phyloP scores from a whole-genome alignment of 2,888 invertebrate genomes.

The Bugulina stolonifera region DNA sequence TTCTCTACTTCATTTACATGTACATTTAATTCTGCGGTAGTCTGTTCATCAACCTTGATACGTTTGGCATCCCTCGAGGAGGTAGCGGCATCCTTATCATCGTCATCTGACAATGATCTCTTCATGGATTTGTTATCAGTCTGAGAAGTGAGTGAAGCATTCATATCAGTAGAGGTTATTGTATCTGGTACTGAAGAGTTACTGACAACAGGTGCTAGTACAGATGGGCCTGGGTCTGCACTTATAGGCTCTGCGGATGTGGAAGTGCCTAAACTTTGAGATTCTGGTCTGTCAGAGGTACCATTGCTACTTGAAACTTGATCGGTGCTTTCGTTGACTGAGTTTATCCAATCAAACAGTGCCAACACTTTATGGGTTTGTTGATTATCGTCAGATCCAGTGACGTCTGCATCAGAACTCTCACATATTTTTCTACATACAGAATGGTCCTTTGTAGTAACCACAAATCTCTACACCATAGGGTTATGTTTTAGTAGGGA shows the following conservation, averaged over 20 bases:
- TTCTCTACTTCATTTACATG: too few species aligned
- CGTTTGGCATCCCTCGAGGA: not conserved
- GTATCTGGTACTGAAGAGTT: not conserved
- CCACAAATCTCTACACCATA: too few species aligned
- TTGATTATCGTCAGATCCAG: not conserved
- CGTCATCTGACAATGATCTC: not conserved
- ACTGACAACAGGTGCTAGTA: not conserved
- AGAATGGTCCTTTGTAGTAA: too few species aligned
- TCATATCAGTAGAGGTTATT: not conserved
- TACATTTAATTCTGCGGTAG: too few species aligned
- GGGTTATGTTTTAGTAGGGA: too few species aligned
- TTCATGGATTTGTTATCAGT: not conserved
- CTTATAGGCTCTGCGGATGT: not conserved
- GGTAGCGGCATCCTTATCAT: not conserved
- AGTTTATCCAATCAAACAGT: constrained; percentile 7
- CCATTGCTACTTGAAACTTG: not conserved
- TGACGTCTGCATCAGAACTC: not conserved
- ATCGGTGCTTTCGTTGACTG: not conserved
- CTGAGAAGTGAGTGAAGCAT: not conserved
- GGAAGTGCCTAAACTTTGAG: too few species aligned
- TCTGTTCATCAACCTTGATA: not conserved
- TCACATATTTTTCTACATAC: not conserved
- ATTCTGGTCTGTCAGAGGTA: not conserved
- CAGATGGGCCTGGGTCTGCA: too few species aligned
- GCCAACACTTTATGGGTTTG: constrained; percentile 10